Base-by-base conservation (phyloP, 2,113 vertebrate species). In the Struthidea cinerea region DNA sequence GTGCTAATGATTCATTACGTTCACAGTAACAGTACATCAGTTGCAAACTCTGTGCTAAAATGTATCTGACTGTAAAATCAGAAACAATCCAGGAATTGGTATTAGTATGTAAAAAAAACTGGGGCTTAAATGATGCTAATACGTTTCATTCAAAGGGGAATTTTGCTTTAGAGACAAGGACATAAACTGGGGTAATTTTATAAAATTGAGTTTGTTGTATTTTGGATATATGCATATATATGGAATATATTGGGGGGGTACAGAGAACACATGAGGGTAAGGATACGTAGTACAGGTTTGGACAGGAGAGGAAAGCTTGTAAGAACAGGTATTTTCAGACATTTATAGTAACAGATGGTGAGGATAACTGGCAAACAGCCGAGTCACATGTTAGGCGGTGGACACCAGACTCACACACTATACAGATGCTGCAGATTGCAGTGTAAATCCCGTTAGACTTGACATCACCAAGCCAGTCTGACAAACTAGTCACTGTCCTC, bases 31-130 rank as follows among this genome's bases (percentile, higher is more conserved):
- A 39, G 32, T 2, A 10, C 35, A 11, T 39, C 35, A 4, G 12
- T 33, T 1, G 3, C 20, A 69, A 90, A 59, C 16, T 23, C 17
- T 39, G 13, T 6, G 7, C 35, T 69, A 68, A 50, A 22, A n/a
- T 13, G 13, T 23, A 35, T 41, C 30, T 71, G 18, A 56, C 23
- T 68, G 26, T n/a, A 73, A 84, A 67, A 59, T 23, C 14, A 13
- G 8, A 78, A 83, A 39, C 3, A 41, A 59, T n/a, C 10, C 2
- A 4, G 20, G 12, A 14, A 26, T 10, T 67, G 19, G 7, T 15
- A 65, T 4, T 7, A 0, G 2, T 4, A 23, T 13, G 10, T 57
- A 47, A 17, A 77, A 92, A n/a, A 56, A 32, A 1, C 0, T 16
- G 4, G 2, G 14, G 4, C 6, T 55, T 65, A 90, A 80, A 83